Percentiles rank a stretch among this genome's conserved stretches.
These are phyloP conservation scores for Dasyprocta punctata DNA, from an alignment of 2,113 vertebrate species.

Conservation along the genomic window DNA sequence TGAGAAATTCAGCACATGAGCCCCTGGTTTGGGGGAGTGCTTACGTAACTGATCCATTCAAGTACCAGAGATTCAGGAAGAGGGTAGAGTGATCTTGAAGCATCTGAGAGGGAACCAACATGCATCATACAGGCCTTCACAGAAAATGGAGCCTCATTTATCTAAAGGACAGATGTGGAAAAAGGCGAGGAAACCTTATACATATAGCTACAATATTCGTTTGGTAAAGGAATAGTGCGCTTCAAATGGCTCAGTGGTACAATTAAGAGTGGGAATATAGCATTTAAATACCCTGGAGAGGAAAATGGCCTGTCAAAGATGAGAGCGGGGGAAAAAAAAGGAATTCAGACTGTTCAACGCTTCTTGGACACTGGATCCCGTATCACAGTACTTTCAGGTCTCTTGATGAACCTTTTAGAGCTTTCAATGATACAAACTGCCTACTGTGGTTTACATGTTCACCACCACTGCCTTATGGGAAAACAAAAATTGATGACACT, in stretches of 20 bases:
- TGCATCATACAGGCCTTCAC: neutral
- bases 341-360: neutral
- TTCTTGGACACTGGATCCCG: neutral
- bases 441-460: neutral
- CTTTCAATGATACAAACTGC: neutral
- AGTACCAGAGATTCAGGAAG: neutral
- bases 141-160: neutral
- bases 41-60: neutral
- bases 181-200: neutral
- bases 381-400: neutral
- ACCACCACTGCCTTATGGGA: neutral
- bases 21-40: neutral
- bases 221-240: neutral
- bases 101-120: neutral
- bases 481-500: neutral
- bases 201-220: too few species aligned
- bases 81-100: neutral
- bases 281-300: neutral
- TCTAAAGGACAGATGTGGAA: neutral
- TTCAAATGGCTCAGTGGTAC: neutral
- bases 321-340: neutral
- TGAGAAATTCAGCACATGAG: neutral
- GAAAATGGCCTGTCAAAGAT: neutral
- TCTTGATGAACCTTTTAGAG: neutral
- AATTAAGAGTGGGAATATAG: neutral